phyloP scores from a whole-genome alignment of 2,888 invertebrate genomes.

The Linnaemya vulpina region DNA sequence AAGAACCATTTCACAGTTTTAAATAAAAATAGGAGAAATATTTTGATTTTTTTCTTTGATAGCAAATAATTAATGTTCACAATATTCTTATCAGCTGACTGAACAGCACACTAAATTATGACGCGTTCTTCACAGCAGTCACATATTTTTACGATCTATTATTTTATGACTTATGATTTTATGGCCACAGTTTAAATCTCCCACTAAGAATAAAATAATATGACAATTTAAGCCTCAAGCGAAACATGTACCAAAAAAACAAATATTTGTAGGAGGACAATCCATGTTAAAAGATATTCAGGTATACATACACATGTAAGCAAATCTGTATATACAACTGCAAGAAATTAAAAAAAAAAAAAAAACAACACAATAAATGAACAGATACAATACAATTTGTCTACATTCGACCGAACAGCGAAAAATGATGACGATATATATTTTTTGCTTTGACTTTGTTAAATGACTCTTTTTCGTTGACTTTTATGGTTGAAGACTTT shows the following conservation, averaged over 20 bases:
- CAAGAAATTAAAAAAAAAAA: background rate
- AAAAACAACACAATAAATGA: background rate
- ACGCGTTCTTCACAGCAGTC: no score
- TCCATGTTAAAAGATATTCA: background rate
- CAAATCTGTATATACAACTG: background rate
- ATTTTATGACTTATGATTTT: no score
- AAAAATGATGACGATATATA: slow-evolving; percentile 48
- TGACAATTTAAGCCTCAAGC: background rate
- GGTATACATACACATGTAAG: background rate
- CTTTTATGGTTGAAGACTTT: slow-evolving; percentile 32
- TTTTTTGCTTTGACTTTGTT: slow-evolving; percentile 36
- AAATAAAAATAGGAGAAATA: no score
- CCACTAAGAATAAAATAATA: background rate
- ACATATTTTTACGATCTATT: no score
- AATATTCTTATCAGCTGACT: no score
- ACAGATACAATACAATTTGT: slow-evolving; percentile 10
- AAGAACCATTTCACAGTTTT: no score
- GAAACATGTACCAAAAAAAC: background rate
- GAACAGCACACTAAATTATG: no score
- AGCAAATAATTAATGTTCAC: no score
- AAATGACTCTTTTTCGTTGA: slow-evolving; percentile 25
- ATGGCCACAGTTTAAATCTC: no score
- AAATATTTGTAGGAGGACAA: background rate
- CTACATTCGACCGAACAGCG: slow-evolving; percentile 35
- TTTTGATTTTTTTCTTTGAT: no score